A percentile compares a stretch with the other conserved stretches of the same genome.
phyloP scores from a whole-genome alignment of 2,113 vertebrate genomes.

The Pholis gunnellus region DNA sequence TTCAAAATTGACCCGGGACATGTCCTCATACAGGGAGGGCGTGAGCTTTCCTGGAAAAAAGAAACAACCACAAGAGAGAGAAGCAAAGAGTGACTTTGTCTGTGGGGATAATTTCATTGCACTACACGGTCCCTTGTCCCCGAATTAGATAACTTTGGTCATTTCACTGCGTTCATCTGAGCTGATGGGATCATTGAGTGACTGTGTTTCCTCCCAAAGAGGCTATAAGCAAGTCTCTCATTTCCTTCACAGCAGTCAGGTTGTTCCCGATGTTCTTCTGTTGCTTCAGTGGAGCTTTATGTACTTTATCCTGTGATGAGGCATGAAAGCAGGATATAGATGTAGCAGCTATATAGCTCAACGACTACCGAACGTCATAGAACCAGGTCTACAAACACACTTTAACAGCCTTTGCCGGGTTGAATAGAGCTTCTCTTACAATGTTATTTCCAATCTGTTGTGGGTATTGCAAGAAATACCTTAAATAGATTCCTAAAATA shows the following conservation, averaged over 20 bases:
- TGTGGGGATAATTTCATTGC: conserved; percentile 35
- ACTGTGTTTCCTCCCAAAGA: conserved; percentile 35
- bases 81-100: background rate
- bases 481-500: background rate
- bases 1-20: conserved; percentile 98
- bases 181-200: conserved; percentile 42
- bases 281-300: conserved; percentile 2
- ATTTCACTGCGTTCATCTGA: conserved; percentile 18
- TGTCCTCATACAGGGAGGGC: conserved; percentile 95
- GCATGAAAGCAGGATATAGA: background rate
- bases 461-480: background rate
- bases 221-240: conserved; percentile 19
- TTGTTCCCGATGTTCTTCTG: background rate
- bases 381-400: background rate
- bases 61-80: conserved; percentile 52
- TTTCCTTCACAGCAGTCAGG: conserved; percentile 38
- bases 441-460: background rate
- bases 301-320: background rate
- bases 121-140: background rate
- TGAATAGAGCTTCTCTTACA: background rate
- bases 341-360: background rate
- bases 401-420: too few relatives aligned
- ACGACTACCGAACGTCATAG: background rate
- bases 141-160: conserved; percentile 27
- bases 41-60: conserved; percentile 91